phyloP scores from a whole-genome alignment of 2,113 vertebrate species.

The Poecile atricapillus region DNA sequence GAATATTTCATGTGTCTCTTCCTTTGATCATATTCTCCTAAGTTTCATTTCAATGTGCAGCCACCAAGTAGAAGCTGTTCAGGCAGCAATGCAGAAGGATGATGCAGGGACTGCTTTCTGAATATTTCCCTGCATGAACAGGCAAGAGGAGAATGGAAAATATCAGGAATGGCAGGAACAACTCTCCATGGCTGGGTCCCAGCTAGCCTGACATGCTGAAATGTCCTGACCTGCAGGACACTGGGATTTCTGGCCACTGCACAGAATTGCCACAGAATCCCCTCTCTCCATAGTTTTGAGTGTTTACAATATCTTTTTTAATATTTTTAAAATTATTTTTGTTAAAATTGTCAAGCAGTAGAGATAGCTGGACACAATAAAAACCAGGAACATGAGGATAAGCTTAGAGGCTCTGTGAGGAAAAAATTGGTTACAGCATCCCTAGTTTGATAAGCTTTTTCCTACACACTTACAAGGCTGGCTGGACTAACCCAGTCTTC shows the following conservation, averaged over 20 bases:
- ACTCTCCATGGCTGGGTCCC: rapidly evolving
- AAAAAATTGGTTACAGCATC: background rate
- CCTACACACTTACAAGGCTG: background rate
- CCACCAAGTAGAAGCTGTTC: background rate
- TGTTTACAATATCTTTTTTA: background rate
- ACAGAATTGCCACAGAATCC: background rate
- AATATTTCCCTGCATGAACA: background rate
- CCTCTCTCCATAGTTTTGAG: background rate
- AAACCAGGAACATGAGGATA: background rate
- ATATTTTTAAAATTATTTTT: background rate
- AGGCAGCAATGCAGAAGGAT: background rate
- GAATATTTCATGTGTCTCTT: background rate
- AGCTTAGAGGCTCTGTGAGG: background rate
- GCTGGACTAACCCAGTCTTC: background rate
- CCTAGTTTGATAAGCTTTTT: background rate
- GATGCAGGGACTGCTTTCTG: background rate
- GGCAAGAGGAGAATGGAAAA: background rate
- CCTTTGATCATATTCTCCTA: background rate
- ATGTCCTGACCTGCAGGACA: background rate
- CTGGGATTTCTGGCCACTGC: background rate
- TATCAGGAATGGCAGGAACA: background rate
- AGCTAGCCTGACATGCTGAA: background rate
- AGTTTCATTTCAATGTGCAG: background rate
- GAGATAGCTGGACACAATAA: background rate
- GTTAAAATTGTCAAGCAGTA: background rate